Percentiles rank a stretch among this genome's conserved stretches.
phyloP scores from a whole-genome alignment of 2,113 vertebrate species.

The Zosterops borbonicus region DNA sequence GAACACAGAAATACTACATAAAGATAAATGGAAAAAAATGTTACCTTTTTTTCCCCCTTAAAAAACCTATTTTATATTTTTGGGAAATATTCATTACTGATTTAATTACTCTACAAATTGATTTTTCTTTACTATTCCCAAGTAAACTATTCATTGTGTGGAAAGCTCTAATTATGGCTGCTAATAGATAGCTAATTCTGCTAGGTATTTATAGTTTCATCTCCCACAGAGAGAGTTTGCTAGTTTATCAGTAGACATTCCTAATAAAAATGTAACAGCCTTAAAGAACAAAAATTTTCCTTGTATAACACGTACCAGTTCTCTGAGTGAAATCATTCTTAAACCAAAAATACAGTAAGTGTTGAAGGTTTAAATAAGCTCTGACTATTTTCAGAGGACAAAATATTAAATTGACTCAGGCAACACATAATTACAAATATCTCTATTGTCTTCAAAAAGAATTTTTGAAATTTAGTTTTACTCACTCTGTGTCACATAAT shows the following conservation, averaged over 20 bases:
- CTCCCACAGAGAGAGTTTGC: constrained; percentile 4
- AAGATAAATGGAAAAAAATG: background rate
- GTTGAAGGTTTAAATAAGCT: background rate
- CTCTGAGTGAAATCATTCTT: background rate
- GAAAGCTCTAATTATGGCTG: constrained; percentile 18
- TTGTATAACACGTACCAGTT: background rate
- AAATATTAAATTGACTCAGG: background rate
- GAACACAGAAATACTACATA: background rate
- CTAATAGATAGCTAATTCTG: constrained; percentile 25
- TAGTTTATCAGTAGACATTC: background rate
- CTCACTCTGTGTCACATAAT: background rate
- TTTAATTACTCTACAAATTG: constrained; percentile 24
- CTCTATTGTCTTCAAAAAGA: background rate
- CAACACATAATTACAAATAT: background rate
- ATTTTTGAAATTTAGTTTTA: background rate
- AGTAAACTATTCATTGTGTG: constrained; percentile 1
- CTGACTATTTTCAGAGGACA: background rate
- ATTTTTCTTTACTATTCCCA: constrained; percentile 33
- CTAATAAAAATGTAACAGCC: background rate
- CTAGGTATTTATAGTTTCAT: constrained; percentile 36
- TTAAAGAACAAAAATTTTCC: background rate
- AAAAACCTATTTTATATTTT: background rate
- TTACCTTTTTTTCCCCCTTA: fast-evolving
- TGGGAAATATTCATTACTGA: background rate
- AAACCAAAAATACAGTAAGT: background rate